phyloP scores from a whole-genome alignment of 2,888 invertebrate genomes.

The Rapana venosa region DNA sequence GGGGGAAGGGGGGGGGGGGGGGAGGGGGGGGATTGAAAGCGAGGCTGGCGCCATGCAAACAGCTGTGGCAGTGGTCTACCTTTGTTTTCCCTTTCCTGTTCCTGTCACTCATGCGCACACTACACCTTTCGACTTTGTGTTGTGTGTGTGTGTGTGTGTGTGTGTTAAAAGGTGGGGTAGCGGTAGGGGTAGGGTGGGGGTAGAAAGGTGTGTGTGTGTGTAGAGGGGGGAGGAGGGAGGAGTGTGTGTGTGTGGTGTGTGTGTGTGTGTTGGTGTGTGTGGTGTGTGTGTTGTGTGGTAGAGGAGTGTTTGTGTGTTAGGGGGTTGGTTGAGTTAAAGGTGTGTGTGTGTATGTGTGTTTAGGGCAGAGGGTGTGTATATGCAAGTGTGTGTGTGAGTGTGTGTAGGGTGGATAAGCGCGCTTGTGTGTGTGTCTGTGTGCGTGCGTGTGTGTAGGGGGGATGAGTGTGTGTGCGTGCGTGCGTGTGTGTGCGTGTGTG shows the following conservation, averaged over 20 bases:
- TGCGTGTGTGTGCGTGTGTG: background rate
- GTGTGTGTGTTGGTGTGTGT: background rate
- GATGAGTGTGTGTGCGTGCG: background rate
- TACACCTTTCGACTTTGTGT: background rate
- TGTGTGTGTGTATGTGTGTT: background rate
- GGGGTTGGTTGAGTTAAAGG: too few relatives aligned
- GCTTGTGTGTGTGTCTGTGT: background rate
- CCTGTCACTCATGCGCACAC: conserved; percentile 30
- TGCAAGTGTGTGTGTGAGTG: background rate
- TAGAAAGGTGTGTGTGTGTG: background rate
- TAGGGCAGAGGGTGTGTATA: background rate
- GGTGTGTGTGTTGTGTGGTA: background rate
- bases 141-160: background rate
- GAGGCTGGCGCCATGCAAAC: conserved; percentile 31
- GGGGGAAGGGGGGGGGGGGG: background rate
- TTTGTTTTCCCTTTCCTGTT: conserved; percentile 16
- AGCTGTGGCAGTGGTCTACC: conserved; percentile 20
- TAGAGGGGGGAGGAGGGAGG: too few relatives aligned
- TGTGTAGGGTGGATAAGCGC: background rate
- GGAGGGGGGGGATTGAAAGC: background rate
- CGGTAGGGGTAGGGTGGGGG: background rate
- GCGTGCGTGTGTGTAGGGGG: background rate
- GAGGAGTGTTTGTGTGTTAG: background rate
- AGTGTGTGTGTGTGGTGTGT: too few relatives aligned
- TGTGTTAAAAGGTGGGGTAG: background rate